A percentile compares a stretch with the other conserved stretches of the same genome.
Conservation (phyloP, 2,888 invertebrate species). For the Pantelozetes paolii region DNA sequence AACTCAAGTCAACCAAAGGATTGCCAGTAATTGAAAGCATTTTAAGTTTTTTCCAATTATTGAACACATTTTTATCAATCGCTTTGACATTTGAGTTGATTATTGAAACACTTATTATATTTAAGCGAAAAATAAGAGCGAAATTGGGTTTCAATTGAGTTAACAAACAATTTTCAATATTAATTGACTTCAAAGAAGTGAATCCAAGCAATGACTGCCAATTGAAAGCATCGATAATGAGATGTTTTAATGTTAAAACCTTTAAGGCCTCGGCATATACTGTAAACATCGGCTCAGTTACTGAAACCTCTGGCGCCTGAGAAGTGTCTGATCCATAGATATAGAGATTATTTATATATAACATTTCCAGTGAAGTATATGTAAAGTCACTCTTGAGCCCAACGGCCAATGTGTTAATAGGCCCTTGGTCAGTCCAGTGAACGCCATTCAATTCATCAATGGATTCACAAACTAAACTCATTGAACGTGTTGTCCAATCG, state of each 20-base stretch:
- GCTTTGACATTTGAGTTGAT: not conserved
- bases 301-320: not conserved
- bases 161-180: constrained; percentile 7
- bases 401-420: not conserved
- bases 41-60: not conserved
- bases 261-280: not conserved
- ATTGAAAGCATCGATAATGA: not conserved
- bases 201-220: not conserved
- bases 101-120: not conserved
- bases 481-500: not conserved
- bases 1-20: not conserved
- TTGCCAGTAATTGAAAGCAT: not conserved
- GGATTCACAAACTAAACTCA: not conserved
- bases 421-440: not conserved
- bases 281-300: not conserved
- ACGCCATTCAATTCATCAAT: not conserved
- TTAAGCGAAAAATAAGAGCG: not conserved
- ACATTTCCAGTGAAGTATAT: not conserved
- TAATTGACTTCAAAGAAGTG: not conserved
- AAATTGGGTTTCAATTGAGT: not conserved
- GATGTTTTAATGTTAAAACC: not conserved
- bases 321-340: not conserved
- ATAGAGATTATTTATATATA: not conserved
- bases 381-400: not conserved
- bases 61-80: not conserved